Evolutionary conservation across 2,113 vertebrate genomes (phyloP).

Genomic region (Eulacestoma nigropectus): DNA sequence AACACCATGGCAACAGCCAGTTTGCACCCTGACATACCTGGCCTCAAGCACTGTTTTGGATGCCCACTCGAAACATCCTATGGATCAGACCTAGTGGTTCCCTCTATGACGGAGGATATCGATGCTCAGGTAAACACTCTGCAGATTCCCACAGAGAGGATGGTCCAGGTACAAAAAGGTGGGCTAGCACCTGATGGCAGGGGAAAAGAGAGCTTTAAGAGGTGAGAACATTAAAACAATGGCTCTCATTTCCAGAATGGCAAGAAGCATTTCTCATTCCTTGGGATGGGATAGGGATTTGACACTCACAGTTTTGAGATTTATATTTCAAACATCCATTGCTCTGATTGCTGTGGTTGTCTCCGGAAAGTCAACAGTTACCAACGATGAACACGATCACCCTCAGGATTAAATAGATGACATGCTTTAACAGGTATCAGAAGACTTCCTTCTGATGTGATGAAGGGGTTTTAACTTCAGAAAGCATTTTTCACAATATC

Average conservation of each 20-base stretch:
- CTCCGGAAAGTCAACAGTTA: background rate
- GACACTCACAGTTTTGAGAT: background rate
- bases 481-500: background rate
- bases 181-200: background rate
- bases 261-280: background rate
- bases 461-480: background rate
- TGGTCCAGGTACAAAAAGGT: background rate
- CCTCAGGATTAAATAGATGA: background rate
- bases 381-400: background rate
- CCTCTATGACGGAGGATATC: rapidly evolving
- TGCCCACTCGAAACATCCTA: background rate
- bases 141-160: background rate
- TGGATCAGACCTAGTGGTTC: background rate
- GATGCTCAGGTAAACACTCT: background rate
- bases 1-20: rapidly evolving
- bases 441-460: background rate
- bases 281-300: background rate
- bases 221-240: background rate
- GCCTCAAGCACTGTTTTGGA: background rate
- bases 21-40: background rate
- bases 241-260: background rate
- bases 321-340: background rate
- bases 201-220: background rate
- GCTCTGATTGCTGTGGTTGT: background rate
- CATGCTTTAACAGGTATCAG: background rate